Conservation (phyloP, 2,113 vertebrate genomes). For the Perccottus glenii region DNA sequence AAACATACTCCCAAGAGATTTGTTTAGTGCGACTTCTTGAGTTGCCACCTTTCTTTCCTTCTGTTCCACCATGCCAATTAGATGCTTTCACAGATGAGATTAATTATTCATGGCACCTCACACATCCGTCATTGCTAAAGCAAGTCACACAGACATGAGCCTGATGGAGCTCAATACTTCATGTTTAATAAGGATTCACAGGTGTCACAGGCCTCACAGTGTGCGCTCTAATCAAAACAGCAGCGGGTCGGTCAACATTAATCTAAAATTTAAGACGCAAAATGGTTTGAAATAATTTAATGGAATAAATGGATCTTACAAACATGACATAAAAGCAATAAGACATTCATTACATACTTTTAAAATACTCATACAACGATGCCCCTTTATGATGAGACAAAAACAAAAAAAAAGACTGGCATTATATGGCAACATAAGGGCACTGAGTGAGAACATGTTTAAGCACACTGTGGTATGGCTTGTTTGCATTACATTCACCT, state of each 20-base stretch:
- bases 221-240: background rate
- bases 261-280: background rate
- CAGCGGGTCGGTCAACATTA: background rate
- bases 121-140: constrained; percentile 33
- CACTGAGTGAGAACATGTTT: constrained; percentile 59
- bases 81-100: constrained; percentile 39
- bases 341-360: constrained; percentile 61
- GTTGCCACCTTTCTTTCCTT: constrained; percentile 3
- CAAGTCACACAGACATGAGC: constrained; percentile 23
- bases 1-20: background rate
- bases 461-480: constrained; percentile 74
- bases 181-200: constrained; percentile 32
- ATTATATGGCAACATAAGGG: constrained; percentile 64
- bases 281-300: constrained; percentile 51
- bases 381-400: constrained; percentile 17
- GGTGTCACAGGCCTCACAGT: constrained; percentile 25
- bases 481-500: constrained; percentile 74
- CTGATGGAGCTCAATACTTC: constrained; percentile 4
- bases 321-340: constrained; percentile 33
- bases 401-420: constrained; percentile 33
- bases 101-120: constrained; percentile 63
- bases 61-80: constrained; percentile 35
- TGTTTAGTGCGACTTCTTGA: background rate
- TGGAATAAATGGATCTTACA: constrained; percentile 27
- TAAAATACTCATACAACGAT: constrained; percentile 33